These are phyloP conservation scores for Clinocottus analis DNA, from an alignment of 2,113 vertebrate genomes.

Conservation along the genomic window DNA sequence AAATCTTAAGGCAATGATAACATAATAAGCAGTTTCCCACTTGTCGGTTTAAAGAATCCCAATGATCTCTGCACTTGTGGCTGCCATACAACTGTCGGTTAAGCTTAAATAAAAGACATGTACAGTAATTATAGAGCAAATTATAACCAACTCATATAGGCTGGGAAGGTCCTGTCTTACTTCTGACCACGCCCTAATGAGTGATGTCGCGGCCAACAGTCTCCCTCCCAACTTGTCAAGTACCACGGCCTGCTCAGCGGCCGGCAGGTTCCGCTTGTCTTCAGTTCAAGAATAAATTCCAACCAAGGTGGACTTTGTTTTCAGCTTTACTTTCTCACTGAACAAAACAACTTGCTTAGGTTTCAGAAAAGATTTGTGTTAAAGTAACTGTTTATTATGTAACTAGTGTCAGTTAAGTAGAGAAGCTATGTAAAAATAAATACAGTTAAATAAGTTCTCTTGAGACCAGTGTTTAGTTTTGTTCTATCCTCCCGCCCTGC, in stretches of 20 bases:
- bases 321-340: background rate
- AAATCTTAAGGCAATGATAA: constrained; percentile 24
- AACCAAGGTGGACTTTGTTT: background rate
- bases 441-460: background rate
- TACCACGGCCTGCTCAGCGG: background rate
- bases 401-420: background rate
- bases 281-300: too few relatives aligned
- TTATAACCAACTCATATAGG: constrained; percentile 10
- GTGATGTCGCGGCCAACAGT: constrained; percentile 2
- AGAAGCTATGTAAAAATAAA: background rate
- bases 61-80: constrained; percentile 31
- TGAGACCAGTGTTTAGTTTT: too few relatives aligned
- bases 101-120: constrained; percentile 22
- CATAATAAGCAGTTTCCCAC: constrained; percentile 38
- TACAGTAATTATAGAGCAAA: constrained; percentile 17
- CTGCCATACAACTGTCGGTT: constrained; percentile 11
- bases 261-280: background rate
- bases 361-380: background rate
- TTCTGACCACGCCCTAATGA: background rate
- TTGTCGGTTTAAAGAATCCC: constrained; percentile 27
- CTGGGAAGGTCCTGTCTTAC: background rate
- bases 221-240: background rate
- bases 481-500: too few relatives aligned
- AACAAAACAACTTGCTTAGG: background rate
- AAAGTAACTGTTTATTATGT: background rate